phyloP scores from a whole-genome alignment of 2,888 invertebrate genomes.

The Agapostemon virescens region DNA sequence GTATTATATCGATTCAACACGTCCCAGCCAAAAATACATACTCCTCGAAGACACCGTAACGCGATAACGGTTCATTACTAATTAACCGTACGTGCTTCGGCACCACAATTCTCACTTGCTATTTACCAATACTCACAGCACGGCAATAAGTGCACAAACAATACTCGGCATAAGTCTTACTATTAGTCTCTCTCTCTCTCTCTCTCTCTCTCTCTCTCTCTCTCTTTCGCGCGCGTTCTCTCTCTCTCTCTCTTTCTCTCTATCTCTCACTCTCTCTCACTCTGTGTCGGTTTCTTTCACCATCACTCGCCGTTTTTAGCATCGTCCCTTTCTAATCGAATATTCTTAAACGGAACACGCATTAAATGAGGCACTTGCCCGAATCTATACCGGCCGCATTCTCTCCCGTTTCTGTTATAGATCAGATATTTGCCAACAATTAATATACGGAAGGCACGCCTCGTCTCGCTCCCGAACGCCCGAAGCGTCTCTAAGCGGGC shows the following conservation, averaged over 20 bases:
- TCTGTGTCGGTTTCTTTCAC: constrained; percentile 19
- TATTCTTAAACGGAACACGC: constrained; percentile 68
- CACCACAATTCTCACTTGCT: constrained; percentile 40
- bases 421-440: constrained; percentile 79
- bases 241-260: neutral
- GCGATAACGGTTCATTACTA: constrained; percentile 39
- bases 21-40: constrained; percentile 51
- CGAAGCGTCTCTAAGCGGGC: constrained; percentile 62
- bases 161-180: constrained; percentile 71
- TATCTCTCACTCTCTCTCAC: neutral
- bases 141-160: constrained; percentile 70
- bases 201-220: neutral
- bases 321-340: constrained; percentile 53
- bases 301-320: constrained; percentile 28
- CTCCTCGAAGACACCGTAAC: constrained; percentile 60
- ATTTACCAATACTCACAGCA: constrained; percentile 69
- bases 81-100: constrained; percentile 47
- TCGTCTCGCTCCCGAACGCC: constrained; percentile 79
- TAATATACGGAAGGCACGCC: constrained; percentile 80
- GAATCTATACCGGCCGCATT: constrained; percentile 67
- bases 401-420: constrained; percentile 61
- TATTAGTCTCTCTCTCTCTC: constrained; percentile 57
- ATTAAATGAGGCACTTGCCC: constrained; percentile 77
- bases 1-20: constrained; percentile 49
- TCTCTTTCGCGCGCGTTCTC: constrained; percentile 27